These are phyloP conservation scores for Drosophila sproati DNA, from an alignment of 1,140 invertebrate genomes.

Conservation along the genomic window DNA sequence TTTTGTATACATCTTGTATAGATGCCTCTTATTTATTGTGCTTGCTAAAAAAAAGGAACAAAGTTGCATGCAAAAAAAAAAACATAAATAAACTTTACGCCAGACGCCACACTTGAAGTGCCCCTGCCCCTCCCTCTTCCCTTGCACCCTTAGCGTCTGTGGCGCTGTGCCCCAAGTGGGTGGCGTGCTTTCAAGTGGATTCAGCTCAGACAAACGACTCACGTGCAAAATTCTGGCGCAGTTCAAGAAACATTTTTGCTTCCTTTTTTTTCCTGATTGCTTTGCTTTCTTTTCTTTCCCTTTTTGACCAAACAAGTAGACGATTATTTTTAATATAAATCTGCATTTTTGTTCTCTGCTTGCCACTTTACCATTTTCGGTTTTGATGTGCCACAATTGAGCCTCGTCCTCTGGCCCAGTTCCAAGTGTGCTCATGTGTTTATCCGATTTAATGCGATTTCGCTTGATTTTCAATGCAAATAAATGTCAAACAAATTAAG, in stretches of 20 bases:
- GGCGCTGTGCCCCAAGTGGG: conserved; percentile 48
- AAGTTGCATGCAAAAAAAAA: conserved; percentile 1
- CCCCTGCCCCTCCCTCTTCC: not conserved
- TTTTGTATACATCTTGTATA: conserved; percentile 22
- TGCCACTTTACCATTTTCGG: conserved; percentile 78
- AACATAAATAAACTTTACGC: conserved; percentile 46
- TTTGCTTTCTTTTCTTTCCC: not conserved
- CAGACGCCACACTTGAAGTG: conserved; percentile 68
- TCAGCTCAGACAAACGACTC: conserved; percentile 55
- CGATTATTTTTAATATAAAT: conserved; percentile 68
- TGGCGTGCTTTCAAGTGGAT: conserved; percentile 60
- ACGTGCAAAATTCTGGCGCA: conserved; percentile 59
- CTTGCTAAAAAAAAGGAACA: conserved; percentile 20
- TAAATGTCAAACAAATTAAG: conserved; percentile 53
- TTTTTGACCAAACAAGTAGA: conserved; percentile 37
- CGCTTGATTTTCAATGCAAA: conserved; percentile 56
- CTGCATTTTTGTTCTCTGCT: conserved; percentile 73
- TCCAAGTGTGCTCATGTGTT: conserved; percentile 6
- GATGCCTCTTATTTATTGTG: conserved; percentile 64
- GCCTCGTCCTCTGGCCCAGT: conserved; percentile 24
- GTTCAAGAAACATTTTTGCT: conserved; percentile 44
- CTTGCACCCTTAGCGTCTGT: no score
- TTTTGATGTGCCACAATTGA: conserved; percentile 71
- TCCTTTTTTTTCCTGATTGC: not conserved
- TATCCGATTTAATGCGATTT: conserved; percentile 40